Conservation (phyloP, 2,888 invertebrate genomes). For the Julus scandinavius region DNA sequence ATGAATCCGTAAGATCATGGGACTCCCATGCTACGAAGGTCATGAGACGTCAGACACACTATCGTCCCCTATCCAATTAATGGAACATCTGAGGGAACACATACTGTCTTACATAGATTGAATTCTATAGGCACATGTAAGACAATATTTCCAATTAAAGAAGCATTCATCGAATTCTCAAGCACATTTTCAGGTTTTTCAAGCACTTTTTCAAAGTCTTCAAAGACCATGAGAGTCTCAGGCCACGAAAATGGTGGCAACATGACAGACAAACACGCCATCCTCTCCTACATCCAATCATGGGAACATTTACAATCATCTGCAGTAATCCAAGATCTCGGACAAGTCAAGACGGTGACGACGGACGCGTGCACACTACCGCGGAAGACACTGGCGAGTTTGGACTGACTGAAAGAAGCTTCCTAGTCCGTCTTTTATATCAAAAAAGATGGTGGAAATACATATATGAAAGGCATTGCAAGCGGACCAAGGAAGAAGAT, state of each 20-base stretch:
- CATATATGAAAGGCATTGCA: not conserved
- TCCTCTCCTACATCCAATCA: not conserved
- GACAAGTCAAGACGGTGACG: not conserved
- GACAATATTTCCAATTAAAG: too few relatives aligned
- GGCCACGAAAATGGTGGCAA: not conserved
- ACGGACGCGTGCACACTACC: not conserved
- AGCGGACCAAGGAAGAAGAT: not conserved
- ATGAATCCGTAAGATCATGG: too few relatives aligned
- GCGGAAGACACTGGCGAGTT: not conserved
- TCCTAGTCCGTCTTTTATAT: conserved; percentile 5
- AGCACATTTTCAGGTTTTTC: not conserved
- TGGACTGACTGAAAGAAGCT: not conserved
- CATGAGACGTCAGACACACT: too few relatives aligned
- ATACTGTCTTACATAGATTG: too few relatives aligned
- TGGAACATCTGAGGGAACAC: too few relatives aligned
- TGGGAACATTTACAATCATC: not conserved
- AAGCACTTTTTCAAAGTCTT: not conserved
- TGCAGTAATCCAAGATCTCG: not conserved
- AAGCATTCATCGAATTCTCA: too few relatives aligned
- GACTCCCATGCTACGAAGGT: too few relatives aligned
- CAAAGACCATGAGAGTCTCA: not conserved
- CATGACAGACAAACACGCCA: not conserved
- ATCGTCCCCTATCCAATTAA: too few relatives aligned
- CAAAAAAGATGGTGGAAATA: not conserved
- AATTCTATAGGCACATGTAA: too few relatives aligned